Percentiles rank a stretch among this genome's conserved stretches.
Conservation (phyloP, 2,888 invertebrate species). For the Harmothoe impar region DNA sequence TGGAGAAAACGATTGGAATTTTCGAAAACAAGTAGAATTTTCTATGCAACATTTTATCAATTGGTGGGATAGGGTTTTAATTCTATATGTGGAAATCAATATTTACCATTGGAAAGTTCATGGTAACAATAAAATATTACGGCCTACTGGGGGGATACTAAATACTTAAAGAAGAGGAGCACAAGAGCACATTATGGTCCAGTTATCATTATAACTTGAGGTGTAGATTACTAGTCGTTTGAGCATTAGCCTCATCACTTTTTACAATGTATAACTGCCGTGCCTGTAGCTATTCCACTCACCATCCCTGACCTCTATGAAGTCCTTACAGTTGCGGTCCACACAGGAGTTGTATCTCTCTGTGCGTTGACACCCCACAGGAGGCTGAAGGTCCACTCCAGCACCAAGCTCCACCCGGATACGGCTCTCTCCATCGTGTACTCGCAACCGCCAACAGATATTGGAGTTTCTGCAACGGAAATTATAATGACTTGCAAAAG, state of each 20-base stretch:
- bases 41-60: no score
- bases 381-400: conserved; percentile 19
- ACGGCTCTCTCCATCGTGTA: background rate
- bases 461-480: background rate
- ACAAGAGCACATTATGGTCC: no score
- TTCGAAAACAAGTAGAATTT: background rate
- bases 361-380: background rate
- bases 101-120: no score
- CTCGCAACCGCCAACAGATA: conserved; percentile 24
- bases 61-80: no score
- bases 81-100: no score
- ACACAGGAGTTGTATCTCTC: background rate
- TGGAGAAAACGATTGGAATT: background rate
- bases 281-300: background rate
- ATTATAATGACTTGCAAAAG: no score
- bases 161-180: no score
- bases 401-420: background rate
- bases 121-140: no score
- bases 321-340: conserved; percentile 20
- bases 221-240: no score
- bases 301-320: conserved; percentile 50
- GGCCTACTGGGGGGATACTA: no score
- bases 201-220: no score
- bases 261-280: background rate
- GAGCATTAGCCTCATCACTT: no score